Conservation (phyloP, 2,888 invertebrate genomes). For the Parascotia fuliginaria region DNA sequence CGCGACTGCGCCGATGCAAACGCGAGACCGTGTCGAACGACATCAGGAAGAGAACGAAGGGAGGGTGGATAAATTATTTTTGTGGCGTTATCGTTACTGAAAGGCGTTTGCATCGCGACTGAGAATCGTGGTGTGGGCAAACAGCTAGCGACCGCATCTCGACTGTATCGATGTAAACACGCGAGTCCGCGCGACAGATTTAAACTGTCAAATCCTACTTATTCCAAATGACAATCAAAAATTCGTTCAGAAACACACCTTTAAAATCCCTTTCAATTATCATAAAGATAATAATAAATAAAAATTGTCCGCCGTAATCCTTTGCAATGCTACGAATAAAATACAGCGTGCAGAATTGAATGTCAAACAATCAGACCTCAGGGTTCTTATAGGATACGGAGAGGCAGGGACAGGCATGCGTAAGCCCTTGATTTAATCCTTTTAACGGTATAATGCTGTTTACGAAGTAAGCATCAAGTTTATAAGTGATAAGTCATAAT, state of each 20-base stretch:
- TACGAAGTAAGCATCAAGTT: slow-evolving; percentile 17
- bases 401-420: slow-evolving; percentile 7
- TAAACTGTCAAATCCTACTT: too few species aligned
- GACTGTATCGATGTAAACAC: too few species aligned
- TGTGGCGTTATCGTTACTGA: too few species aligned
- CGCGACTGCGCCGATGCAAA: too few species aligned
- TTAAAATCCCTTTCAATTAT: slow-evolving; percentile 12
- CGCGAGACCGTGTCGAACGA: too few species aligned
- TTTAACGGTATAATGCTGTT: slow-evolving; percentile 46
- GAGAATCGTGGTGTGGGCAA: too few species aligned
- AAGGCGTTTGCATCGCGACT: too few species aligned
- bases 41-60: too few species aligned
- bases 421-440: slow-evolving; percentile 43
- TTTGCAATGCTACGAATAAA: slow-evolving; percentile 28
- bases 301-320: slow-evolving; percentile 24
- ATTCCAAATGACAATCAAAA: neutral
- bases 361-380: slow-evolving; percentile 42
- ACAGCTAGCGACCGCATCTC: too few species aligned
- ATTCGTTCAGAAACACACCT: neutral
- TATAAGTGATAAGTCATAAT: slow-evolving; percentile 20
- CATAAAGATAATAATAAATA: slow-evolving; percentile 17
- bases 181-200: too few species aligned
- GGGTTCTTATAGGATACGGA: neutral
- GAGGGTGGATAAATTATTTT: too few species aligned
- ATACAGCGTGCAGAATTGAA: slow-evolving; percentile 38